Evolutionary conservation across 2,113 vertebrate genomes (phyloP).

Genomic region (Gymnocephalus cernua): DNA sequence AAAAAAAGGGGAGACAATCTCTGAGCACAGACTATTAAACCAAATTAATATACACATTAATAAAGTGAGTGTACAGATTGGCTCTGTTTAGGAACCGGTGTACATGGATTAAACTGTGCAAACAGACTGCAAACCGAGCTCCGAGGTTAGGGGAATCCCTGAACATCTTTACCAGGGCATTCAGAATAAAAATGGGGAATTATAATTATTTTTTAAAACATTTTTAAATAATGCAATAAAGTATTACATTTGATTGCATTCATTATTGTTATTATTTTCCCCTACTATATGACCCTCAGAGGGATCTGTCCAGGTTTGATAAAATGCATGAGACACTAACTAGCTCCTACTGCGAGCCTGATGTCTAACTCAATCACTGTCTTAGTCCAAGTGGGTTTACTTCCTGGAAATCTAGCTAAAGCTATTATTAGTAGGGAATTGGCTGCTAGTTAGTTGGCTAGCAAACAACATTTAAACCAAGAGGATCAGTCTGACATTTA

Average conservation of each 20-base stretch:
- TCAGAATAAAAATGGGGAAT: background rate
- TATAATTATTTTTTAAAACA: background rate
- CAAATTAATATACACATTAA: background rate
- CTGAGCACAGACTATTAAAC: background rate
- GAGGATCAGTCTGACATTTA: conserved; percentile 5
- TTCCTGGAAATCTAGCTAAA: background rate
- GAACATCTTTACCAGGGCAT: background rate
- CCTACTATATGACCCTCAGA: background rate
- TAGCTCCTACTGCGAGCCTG: background rate
- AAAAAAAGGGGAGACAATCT: background rate
- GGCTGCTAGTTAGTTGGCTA: background rate
- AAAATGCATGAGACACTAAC: background rate
- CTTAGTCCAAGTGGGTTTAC: background rate
- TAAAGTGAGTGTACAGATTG: background rate
- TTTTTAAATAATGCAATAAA: background rate
- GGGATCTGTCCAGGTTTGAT: background rate
- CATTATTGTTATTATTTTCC: background rate
- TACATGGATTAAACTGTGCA: background rate
- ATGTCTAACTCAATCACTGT: background rate
- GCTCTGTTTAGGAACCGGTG: background rate
- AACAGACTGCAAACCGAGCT: background rate
- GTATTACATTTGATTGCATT: background rate
- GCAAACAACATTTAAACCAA: background rate
- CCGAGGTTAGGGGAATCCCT: background rate
- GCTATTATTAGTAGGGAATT: background rate